Evolutionary conservation across 1,140 invertebrate species (phyloP).

Genomic region (Hyles vespertilio): DNA sequence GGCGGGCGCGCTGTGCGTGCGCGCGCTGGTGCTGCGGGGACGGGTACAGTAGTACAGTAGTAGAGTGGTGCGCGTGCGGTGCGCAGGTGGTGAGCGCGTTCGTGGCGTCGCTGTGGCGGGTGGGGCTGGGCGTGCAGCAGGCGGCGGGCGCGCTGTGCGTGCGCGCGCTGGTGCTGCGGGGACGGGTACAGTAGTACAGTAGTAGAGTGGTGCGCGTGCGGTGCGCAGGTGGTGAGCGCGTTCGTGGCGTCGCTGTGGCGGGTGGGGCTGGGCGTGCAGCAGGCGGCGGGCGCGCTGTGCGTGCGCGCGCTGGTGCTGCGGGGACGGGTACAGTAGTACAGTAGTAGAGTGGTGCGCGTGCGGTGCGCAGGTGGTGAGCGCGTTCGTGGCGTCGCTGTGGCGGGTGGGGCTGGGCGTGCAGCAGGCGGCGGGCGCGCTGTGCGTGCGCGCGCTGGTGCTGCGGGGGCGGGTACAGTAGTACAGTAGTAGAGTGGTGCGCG

Average conservation of each 20-base stretch:
- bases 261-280: constrained; percentile 35
- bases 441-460: neutral
- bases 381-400: constrained; percentile 52
- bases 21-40: constrained; percentile 39
- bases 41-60: constrained; percentile 32
- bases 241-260: constrained; percentile 53
- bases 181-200: constrained; percentile 31
- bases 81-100: constrained; percentile 53
- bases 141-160: constrained; percentile 38
- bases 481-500: no score
- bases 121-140: constrained; percentile 36
- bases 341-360: no score
- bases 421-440: neutral
- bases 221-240: constrained; percentile 46
- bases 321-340: constrained; percentile 7
- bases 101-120: constrained; percentile 47
- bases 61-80: constrained; percentile 28
- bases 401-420: constrained; percentile 27
- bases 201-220: constrained; percentile 31
- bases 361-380: constrained; percentile 43
- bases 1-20: constrained; percentile 38
- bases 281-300: constrained; percentile 33
- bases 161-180: constrained; percentile 41
- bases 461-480: neutral
- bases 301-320: constrained; percentile 45